Evolutionary conservation across 2,113 vertebrate species (phyloP).

Genomic region (Morone saxatilis): DNA sequence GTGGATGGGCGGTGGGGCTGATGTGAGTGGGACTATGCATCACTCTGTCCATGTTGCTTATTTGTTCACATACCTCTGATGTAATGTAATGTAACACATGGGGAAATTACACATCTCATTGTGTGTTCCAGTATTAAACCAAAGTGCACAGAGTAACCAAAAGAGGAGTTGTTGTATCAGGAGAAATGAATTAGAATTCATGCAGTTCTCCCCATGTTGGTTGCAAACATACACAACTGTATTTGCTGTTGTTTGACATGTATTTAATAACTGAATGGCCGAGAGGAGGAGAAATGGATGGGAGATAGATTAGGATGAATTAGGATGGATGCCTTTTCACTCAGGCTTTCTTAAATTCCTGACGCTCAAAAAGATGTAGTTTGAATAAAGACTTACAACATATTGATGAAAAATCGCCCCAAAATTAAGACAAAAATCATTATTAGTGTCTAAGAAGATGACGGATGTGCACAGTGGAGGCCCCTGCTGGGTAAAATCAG

Average conservation of each 20-base stretch:
- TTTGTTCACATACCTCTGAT: slow-evolving; percentile 5
- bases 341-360: background rate
- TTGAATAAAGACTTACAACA: background rate
- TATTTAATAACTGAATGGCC: background rate
- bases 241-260: no score
- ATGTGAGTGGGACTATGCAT: background rate
- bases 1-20: background rate
- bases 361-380: background rate
- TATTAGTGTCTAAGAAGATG: background rate
- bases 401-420: background rate
- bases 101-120: background rate
- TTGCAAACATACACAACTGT: background rate
- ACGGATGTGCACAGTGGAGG: background rate
- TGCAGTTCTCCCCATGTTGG: background rate
- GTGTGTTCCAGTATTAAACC: background rate
- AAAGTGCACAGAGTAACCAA: background rate
- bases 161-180: background rate
- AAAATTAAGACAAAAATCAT: background rate
- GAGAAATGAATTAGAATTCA: background rate
- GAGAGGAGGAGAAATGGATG: background rate
- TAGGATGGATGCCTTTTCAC: background rate
- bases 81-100: background rate
- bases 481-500: slow-evolving; percentile 12
- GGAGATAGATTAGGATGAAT: background rate
- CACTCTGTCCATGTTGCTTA: slow-evolving; percentile 17